Evolutionary conservation across 2,113 vertebrate species (phyloP).

Genomic region (Gambusia holbrooki): DNA sequence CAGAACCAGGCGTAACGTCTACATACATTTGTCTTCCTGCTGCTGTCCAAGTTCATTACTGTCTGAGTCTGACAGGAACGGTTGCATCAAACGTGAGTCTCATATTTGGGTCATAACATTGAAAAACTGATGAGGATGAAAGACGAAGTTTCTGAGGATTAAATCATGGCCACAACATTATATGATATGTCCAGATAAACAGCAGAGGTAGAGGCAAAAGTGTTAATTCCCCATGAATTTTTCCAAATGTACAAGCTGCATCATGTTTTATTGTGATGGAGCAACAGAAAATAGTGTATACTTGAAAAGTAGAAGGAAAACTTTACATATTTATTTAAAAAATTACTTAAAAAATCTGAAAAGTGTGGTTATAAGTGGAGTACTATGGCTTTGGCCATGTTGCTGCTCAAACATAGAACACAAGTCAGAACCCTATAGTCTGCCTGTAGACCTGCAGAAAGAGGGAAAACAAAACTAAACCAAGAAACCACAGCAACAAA

Average conservation of each 20-base stretch:
- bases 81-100: slow-evolving; percentile 2
- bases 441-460: too few species aligned
- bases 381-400: too few species aligned
- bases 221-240: neutral
- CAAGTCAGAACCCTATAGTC: too few species aligned
- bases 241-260: neutral
- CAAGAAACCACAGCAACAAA: too few species aligned
- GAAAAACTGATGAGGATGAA: neutral
- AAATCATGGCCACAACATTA: neutral
- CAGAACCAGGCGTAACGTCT: slow-evolving; percentile 28
- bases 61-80: slow-evolving; percentile 4
- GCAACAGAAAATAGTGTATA: too few species aligned
- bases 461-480: too few species aligned
- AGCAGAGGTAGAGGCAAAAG: neutral
- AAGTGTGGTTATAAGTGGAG: too few species aligned
- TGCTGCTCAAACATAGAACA: too few species aligned
- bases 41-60: slow-evolving; percentile 24
- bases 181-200: neutral
- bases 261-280: neutral
- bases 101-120: slow-evolving; percentile 1
- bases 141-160: neutral
- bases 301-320: too few species aligned
- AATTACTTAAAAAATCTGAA: too few species aligned
- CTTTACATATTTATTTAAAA: too few species aligned
- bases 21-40: slow-evolving; percentile 10